Evolutionary conservation across 2,113 vertebrate species (phyloP), one percentile per base, ranked within the genome.

Genomic region (Mystacornis crossleyi): DNA sequence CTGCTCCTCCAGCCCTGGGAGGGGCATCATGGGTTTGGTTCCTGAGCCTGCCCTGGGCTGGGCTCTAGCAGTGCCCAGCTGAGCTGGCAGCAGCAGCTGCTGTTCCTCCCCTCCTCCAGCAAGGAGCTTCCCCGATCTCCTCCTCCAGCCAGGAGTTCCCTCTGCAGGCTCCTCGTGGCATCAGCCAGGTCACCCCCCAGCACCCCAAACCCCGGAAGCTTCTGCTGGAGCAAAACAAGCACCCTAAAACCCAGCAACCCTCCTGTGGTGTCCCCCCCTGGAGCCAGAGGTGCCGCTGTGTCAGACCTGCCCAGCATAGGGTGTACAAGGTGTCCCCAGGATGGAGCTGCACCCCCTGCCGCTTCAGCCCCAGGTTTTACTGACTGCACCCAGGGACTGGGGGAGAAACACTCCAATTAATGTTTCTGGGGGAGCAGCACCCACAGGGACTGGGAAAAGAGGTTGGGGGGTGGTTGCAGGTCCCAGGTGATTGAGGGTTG

Each of bases 351-450:
- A 26, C 24, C 38, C 62, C 2, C 11, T 6, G 25, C 53, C 42
- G 42, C 42, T 51, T 20, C 50, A 10, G 36, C 50, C 40, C 10
- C 50, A n/a, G 24, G 10, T 26, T 58, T n/a, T 43, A 28, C 16
- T 53, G 33, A 4, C 31, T 57, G 51, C 50, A 65, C 0, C 9
- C 3, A 3, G 33, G 48, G 6, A 6, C 0, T 3, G 20, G 20
- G 26, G 50, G 12, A 34, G 1, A 38, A 61, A 17, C n/a, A 14
- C 23, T 5, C 25, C 1, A 18, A 18, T 6, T 2, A 3, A 14
- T 38, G 58, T 11, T 25, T 38, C 47, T 71, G 72, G 2, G 29
- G 55, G 20, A 74, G 25, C 79, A 84, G 79, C 36, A 57, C 6
- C 55, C 45, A 4, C 2, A 1, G 38, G 20, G 18, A 5, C 12